Percentiles rank a stretch among this genome's conserved stretches.
Conservation (phyloP, 2,113 vertebrate genomes). For the Asarcornis scutulata region DNA sequence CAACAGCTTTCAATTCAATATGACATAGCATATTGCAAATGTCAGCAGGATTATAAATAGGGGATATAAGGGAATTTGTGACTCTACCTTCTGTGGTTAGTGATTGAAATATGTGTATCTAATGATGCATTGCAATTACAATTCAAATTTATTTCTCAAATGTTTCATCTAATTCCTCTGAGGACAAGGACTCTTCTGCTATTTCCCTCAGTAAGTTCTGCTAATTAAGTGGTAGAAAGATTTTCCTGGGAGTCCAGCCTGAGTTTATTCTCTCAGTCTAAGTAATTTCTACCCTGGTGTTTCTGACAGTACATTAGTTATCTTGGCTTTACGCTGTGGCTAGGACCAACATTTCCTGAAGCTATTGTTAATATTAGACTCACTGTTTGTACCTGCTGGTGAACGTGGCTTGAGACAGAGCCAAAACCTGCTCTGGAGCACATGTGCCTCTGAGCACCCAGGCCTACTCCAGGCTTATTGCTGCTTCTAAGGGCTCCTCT, state of each 20-base stretch:
- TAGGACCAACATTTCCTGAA: not conserved
- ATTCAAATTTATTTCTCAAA: not conserved
- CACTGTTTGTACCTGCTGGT: not conserved
- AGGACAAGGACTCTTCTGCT: not conserved
- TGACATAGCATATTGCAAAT: not conserved
- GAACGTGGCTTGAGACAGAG: not conserved
- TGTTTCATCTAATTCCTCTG: not conserved
- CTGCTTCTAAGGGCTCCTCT: rapidly evolving
- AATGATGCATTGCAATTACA: not conserved
- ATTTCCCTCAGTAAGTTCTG: not conserved
- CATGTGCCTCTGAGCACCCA: not conserved
- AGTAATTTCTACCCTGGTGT: not conserved
- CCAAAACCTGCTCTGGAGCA: not conserved
- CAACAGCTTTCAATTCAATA: not conserved
- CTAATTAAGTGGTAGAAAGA: not conserved
- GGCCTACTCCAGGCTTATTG: not conserved
- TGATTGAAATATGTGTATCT: not conserved
- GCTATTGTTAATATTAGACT: not conserved
- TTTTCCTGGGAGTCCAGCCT: not conserved
- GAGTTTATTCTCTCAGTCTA: not conserved
- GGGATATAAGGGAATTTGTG: not conserved
- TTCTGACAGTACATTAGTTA: not conserved
- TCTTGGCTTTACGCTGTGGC: not conserved
- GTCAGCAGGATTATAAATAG: not conserved
- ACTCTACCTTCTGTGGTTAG: not conserved